These are phyloP conservation scores for Venturia canescens DNA, from an alignment of 1,140 invertebrate genomes.

Conservation along the genomic window DNA sequence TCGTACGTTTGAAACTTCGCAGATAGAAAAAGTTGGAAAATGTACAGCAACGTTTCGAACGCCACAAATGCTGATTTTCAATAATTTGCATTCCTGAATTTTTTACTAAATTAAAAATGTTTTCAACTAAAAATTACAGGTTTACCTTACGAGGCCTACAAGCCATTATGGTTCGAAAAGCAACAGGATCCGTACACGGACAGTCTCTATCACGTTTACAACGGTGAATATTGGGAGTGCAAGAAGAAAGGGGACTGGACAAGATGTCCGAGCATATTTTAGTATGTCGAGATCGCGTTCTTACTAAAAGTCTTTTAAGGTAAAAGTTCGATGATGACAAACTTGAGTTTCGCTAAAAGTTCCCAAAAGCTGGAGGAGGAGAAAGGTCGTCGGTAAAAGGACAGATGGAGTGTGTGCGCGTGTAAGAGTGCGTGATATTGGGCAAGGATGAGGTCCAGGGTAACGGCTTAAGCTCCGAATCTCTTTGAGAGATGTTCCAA, in stretches of 20 bases:
- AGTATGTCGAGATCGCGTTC: conserved; percentile 59
- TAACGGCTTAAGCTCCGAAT: conserved; percentile 47
- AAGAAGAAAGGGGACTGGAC: conserved; percentile 94
- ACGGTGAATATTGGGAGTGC: conserved; percentile 94
- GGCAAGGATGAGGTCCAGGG: conserved; percentile 26
- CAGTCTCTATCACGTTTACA: conserved; percentile 90
- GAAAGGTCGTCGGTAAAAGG: background rate
- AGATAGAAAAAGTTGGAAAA: too few species aligned
- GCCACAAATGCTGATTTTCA: too few species aligned
- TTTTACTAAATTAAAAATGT: too few species aligned
- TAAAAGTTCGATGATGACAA: conserved; percentile 55
- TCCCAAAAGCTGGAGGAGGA: background rate
- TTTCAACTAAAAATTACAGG: conserved; percentile 79
- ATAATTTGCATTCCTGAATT: too few species aligned
- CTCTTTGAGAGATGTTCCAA: conserved; percentile 24
- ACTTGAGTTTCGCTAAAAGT: conserved; percentile 38
- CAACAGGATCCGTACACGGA: conserved; percentile 88
- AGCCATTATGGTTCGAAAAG: conserved; percentile 95
- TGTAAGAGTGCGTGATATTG: background rate
- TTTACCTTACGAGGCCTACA: conserved; percentile 84
- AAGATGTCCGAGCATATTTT: conserved; percentile 96
- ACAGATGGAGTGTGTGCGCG: conserved; percentile 39
- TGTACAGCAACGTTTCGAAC: too few species aligned
- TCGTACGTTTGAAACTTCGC: too few species aligned
- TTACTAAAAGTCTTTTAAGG: conserved; percentile 7